A percentile compares a stretch with the other conserved stretches of the same genome.
phyloP scores from a whole-genome alignment of 53 echinoderm and acorn worm genomes.

The Apostichopus leukothele region DNA sequence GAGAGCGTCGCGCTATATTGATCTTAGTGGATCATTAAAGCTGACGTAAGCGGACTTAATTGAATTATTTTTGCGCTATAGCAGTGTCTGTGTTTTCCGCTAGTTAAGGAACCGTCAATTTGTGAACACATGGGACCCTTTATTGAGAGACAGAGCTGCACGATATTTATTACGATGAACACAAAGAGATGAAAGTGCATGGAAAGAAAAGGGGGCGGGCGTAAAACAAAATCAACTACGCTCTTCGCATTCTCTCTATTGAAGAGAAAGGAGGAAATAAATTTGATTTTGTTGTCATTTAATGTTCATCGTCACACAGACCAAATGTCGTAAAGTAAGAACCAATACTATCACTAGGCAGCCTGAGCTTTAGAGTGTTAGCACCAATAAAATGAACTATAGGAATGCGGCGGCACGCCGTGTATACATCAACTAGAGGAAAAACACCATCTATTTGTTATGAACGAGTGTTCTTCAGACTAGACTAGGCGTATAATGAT shows the following conservation, averaged over 20 bases:
- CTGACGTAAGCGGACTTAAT: conserved; percentile 40
- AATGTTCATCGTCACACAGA: conserved; percentile 22
- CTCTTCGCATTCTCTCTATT: background rate
- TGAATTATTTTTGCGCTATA: conserved; percentile 23
- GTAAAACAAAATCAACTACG: background rate
- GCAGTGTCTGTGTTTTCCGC: background rate
- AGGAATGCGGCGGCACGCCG: no score
- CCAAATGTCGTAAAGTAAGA: conserved; percentile 26
- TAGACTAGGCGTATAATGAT: no score
- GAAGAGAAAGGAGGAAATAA: conserved; percentile 1
- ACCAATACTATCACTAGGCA: background rate
- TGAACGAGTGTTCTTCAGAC: no score
- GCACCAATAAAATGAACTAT: no score
- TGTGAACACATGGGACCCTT: conserved; percentile 11
- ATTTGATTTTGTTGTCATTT: conserved; percentile 22
- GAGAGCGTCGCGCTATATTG: conserved; percentile 33
- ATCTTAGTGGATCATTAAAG: conserved; percentile 41
- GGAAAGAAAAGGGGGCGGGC: background rate
- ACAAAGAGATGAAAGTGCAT: background rate
- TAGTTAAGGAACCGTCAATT: conserved; percentile 1
- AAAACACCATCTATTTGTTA: no score
- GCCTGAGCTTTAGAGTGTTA: no score
- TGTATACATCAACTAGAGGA: no score
- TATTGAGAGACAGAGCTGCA: background rate
- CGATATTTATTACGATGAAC: background rate